These are phyloP conservation scores for Poeciliopsis infans DNA, from an alignment of 2,797 vertebrate species.

Conservation along the genomic window DNA sequence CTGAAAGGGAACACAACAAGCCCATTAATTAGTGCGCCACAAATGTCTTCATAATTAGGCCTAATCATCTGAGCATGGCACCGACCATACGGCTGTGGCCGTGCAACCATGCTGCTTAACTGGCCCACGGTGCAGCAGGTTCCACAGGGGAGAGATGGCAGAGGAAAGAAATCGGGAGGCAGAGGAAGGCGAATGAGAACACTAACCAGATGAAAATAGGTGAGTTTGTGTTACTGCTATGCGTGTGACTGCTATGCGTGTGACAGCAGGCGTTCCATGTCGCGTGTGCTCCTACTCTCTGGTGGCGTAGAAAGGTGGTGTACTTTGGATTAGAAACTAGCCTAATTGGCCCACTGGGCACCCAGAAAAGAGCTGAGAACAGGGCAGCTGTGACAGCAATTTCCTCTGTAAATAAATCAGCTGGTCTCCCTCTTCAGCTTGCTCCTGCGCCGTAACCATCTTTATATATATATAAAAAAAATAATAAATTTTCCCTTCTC, in stretches of 20 bases:
- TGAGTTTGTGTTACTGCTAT: slow-evolving; percentile 40
- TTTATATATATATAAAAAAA: slow-evolving; percentile 24
- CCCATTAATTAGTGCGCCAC: slow-evolving; percentile 88
- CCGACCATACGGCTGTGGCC: slow-evolving; percentile 74
- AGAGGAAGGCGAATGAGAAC: slow-evolving; percentile 33
- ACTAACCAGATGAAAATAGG: slow-evolving; percentile 44
- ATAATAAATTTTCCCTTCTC: too few species aligned
- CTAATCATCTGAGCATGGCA: slow-evolving; percentile 87
- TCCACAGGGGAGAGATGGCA: slow-evolving; percentile 17
- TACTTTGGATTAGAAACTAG: slow-evolving; percentile 66
- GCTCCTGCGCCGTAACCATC: slow-evolving; percentile 52
- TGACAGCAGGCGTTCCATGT: slow-evolving; percentile 58
- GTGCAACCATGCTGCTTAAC: slow-evolving; percentile 43
- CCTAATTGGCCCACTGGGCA: slow-evolving; percentile 83
- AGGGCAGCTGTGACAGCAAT: slow-evolving; percentile 73
- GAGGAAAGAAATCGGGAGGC: background rate
- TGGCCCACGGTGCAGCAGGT: slow-evolving; percentile 53
- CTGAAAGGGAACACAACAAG: slow-evolving; percentile 79
- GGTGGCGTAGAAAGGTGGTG: slow-evolving; percentile 72
- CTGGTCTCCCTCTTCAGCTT: slow-evolving; percentile 34
- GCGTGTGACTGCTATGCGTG: slow-evolving; percentile 44
- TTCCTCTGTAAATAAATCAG: slow-evolving; percentile 79
- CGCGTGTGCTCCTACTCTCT: slow-evolving; percentile 56
- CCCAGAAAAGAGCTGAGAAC: slow-evolving; percentile 41
- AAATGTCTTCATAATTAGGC: slow-evolving; percentile 85